phyloP scores from a whole-genome alignment of 2,888 invertebrate genomes.

The Trissolcus japonicus region DNA sequence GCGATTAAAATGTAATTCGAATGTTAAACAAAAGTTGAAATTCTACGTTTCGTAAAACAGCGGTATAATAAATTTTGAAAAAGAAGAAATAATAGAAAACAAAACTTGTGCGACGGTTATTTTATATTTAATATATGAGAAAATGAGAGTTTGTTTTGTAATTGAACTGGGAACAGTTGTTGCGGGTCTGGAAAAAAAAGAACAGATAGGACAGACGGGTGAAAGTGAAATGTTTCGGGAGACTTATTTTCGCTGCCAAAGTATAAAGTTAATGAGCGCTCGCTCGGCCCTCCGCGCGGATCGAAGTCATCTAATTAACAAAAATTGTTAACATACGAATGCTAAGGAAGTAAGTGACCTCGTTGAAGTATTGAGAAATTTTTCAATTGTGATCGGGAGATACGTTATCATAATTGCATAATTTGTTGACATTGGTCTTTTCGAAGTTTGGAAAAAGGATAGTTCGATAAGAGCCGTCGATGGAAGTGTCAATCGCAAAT shows the following conservation, averaged over 20 bases:
- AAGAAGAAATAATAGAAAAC: too few species aligned
- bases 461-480: not conserved
- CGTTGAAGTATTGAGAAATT: conserved; percentile 17
- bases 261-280: conserved; percentile 14
- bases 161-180: not conserved
- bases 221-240: conserved; percentile 25
- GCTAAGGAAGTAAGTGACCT: not conserved
- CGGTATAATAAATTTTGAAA: too few species aligned
- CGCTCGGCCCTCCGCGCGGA: conserved; percentile 11
- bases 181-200: conserved; percentile 1
- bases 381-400: not conserved
- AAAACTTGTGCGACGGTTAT: too few species aligned
- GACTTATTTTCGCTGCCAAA: conserved; percentile 22
- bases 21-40: not conserved
- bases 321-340: too few species aligned
- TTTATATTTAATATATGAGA: not conserved
- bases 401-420: conserved; percentile 16
- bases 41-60: too few species aligned
- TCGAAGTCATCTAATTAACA: not conserved
- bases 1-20: not conserved
- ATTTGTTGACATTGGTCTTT: conserved; percentile 7
- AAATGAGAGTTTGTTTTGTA: not conserved
- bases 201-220: conserved; percentile 12
- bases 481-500: too few species aligned
- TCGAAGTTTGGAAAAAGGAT: not conserved